A percentile compares a stretch with the other conserved stretches of the same genome.
Conservation (phyloP, 1,140 invertebrate species). For the Caenorhabditis remanei region DNA sequence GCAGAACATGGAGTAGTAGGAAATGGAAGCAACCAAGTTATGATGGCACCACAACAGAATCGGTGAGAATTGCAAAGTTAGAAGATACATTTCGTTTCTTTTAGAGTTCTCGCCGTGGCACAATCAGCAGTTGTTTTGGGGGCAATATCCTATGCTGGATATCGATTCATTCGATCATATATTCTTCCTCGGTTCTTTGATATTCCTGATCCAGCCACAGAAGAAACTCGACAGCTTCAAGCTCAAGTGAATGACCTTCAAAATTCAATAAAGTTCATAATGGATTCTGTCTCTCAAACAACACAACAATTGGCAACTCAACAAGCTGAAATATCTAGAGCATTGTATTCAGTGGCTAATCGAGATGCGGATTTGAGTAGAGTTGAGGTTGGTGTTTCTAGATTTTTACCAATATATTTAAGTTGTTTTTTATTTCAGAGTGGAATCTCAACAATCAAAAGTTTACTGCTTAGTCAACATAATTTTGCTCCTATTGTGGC, state of each 20-base stretch:
- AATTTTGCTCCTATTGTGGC: slow-evolving; percentile 59
- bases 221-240: slow-evolving; percentile 59
- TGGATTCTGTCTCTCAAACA: slow-evolving; percentile 65
- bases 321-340: slow-evolving; percentile 58
- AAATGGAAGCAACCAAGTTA: neutral
- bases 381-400: slow-evolving; percentile 18
- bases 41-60: slow-evolving; percentile 30
- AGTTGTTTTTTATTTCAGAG: slow-evolving; percentile 47
- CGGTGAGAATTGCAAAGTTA: neutral
- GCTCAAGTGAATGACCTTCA: slow-evolving; percentile 61
- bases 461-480: slow-evolving; percentile 57
- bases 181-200: slow-evolving; percentile 63
- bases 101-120: neutral
- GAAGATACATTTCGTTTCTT: too few species aligned
- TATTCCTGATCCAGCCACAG: slow-evolving; percentile 62
- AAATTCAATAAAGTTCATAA: slow-evolving; percentile 64
- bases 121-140: slow-evolving; percentile 62
- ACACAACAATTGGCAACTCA: slow-evolving; percentile 56
- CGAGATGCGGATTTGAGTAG: slow-evolving; percentile 60
- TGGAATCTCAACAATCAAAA: slow-evolving; percentile 62
- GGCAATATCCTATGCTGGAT: slow-evolving; percentile 57
- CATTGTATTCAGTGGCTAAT: slow-evolving; percentile 47
- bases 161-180: slow-evolving; percentile 59
- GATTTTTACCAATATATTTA: neutral
- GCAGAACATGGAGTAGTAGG: neutral